phyloP scores from a whole-genome alignment of 2,113 vertebrate species.

The Cranoglanis bouderius region DNA sequence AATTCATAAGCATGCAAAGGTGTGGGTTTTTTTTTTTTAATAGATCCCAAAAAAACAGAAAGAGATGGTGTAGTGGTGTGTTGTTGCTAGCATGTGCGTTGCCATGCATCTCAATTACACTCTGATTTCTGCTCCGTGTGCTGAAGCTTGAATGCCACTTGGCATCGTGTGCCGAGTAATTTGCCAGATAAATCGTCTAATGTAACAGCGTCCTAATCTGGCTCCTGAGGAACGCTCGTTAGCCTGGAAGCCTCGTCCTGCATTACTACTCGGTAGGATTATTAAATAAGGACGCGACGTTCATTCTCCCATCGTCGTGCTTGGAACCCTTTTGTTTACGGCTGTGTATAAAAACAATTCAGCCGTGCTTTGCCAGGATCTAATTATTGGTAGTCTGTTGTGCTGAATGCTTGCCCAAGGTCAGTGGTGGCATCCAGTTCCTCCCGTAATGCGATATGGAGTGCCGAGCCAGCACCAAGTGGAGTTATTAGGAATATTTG shows the following conservation, averaged over 20 bases:
- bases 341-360: not conserved
- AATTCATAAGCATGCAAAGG: slow-evolving; percentile 27
- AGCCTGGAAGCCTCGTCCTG: slow-evolving; percentile 58
- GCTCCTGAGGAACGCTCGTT: slow-evolving; percentile 51
- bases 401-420: slow-evolving; percentile 37
- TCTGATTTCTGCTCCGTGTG: slow-evolving; percentile 39
- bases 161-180: slow-evolving; percentile 53
- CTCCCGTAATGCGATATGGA: not conserved
- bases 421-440: slow-evolving; percentile 11
- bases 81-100: slow-evolving; percentile 43
- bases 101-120: slow-evolving; percentile 46
- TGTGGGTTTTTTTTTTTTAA: not conserved
- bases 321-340: slow-evolving; percentile 20
- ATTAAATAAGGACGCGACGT: slow-evolving; percentile 35
- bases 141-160: slow-evolving; percentile 52
- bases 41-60: not conserved
- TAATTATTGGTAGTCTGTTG: slow-evolving; percentile 35
- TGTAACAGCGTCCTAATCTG: slow-evolving; percentile 61
- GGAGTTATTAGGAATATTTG: slow-evolving; percentile 37
- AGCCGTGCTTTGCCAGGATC: slow-evolving; percentile 8
- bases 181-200: slow-evolving; percentile 61
- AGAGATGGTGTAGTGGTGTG: slow-evolving; percentile 2
- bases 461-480: not conserved
- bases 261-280: slow-evolving; percentile 53
- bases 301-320: slow-evolving; percentile 11